These are phyloP conservation scores for Chaetodon trifascialis DNA, from an alignment of 2,113 vertebrate genomes.

Conservation along the genomic window DNA sequence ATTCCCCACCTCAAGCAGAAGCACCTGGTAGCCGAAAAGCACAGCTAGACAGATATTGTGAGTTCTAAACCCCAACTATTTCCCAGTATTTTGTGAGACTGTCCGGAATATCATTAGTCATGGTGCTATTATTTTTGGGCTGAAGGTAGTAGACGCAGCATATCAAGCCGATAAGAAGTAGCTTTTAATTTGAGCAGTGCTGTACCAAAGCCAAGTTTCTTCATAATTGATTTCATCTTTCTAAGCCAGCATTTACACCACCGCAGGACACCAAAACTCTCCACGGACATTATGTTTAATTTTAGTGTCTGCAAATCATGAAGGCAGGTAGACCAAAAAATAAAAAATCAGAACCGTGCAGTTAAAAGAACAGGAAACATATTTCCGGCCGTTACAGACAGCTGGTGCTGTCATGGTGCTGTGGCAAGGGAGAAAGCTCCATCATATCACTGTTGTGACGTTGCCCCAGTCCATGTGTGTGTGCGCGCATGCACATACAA, in stretches of 20 bases:
- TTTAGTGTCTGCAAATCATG: not conserved
- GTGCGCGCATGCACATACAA: not conserved
- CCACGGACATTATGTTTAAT: not conserved
- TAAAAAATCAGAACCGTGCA: not conserved
- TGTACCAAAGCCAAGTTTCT: not conserved
- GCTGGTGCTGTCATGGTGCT: not conserved
- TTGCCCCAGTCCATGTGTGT: not conserved
- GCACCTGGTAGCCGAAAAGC: too few species aligned
- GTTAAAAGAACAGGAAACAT: not conserved
- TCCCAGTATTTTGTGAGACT: too few species aligned
- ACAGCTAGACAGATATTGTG: too few species aligned
- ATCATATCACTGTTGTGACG: not conserved
- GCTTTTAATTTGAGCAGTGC: not conserved
- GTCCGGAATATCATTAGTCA: too few species aligned
- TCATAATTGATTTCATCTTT: not conserved
- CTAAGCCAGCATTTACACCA: not conserved
- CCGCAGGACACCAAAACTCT: not conserved
- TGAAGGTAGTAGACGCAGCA: not conserved
- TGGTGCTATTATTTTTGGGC: not conserved
- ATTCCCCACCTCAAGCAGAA: too few species aligned
- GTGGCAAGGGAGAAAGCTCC: not conserved
- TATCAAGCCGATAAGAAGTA: not conserved
- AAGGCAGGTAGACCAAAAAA: not conserved
- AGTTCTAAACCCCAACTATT: too few species aligned
- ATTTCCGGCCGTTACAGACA: not conserved